Base-by-base conservation (phyloP, 2,797 vertebrate species). In the Odontamblyopus lacepedii region DNA sequence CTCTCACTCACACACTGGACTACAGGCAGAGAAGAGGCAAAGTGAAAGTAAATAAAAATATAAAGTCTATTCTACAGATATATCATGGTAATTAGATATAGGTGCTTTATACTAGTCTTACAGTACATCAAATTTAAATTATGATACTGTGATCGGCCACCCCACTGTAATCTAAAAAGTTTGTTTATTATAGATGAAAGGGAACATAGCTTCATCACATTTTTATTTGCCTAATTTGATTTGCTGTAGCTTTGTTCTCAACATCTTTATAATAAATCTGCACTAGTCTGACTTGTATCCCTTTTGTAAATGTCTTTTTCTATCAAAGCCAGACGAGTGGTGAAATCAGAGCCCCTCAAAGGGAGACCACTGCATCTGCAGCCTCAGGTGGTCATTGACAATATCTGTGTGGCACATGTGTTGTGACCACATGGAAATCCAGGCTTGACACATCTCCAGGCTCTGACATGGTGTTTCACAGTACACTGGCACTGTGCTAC, bases 271-370 rank as follows among this genome's bases (percentile, higher is more conserved):
- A 30, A 44, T 27, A 30, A 6, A 19, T 32, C n/a, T 6, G 56
- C n/a, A 41, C 73, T 51, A 3, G n/a, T 70, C 29, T 23, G 48
- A 55, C 32, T 63, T 68, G 51, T 19, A 62, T 73, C 41, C 19
- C 57, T 8, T 60, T 19, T 11, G 11, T 62, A 11, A 7, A 65
- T 19, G 35, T 27, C n/a, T 68, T 73, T 35, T 35, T 7, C 53
- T n/a, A 64, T 51, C 13, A 8, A 59, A 65, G 63, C 60, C 48
- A 60, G 1, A 38, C n/a, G 27, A 76, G 51, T 29, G 23, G 1
- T 29, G 35, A n/a, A 59, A 73, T 61, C 51, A n/a, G 48, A 38
- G 71, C 51, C 11, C 26, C 63, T 35, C 30, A 69, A 68, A 72
- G 51, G 32, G 26, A 29, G 30, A 67, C 15, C 23, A 71, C 26